These are phyloP conservation scores for Panopea generosa DNA, from an alignment of 2,888 invertebrate genomes.

Conservation along the genomic window DNA sequence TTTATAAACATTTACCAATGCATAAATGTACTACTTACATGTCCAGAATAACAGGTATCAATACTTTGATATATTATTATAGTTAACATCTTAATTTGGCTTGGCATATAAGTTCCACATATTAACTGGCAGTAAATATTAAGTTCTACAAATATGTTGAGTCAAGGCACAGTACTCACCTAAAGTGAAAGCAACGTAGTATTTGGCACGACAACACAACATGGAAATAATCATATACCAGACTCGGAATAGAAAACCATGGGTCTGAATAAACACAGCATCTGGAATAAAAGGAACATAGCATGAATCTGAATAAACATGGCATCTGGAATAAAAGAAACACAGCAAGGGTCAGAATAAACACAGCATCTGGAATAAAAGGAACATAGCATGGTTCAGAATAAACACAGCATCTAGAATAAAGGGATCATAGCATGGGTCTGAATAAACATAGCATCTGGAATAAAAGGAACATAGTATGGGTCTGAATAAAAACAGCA, in stretches of 20 bases:
- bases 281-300: conserved; percentile 88
- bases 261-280: conserved; percentile 88
- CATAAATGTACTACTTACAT: no score
- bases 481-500: conserved; percentile 91
- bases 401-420: conserved; percentile 91
- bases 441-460: conserved; percentile 89
- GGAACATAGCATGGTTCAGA: conserved; percentile 91
- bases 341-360: conserved; percentile 87
- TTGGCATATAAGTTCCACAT: no score
- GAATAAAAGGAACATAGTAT: conserved; percentile 89
- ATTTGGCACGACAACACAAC: conserved; percentile 93
- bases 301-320: conserved; percentile 91
- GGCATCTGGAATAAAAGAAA: conserved; percentile 89
- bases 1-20: no score
- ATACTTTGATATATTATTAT: no score
- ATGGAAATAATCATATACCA: conserved; percentile 92
- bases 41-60: no score
- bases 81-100: no score
- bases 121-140: no score
- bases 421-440: conserved; percentile 87
- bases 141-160: no score
- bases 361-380: conserved; percentile 88
- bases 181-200: conserved; percentile 97
- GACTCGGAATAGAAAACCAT: conserved; percentile 88
- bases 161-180: conserved; percentile 81